Conservation (phyloP, 2,797 vertebrate genomes). For the Phaenicophaeus curvirostris region DNA sequence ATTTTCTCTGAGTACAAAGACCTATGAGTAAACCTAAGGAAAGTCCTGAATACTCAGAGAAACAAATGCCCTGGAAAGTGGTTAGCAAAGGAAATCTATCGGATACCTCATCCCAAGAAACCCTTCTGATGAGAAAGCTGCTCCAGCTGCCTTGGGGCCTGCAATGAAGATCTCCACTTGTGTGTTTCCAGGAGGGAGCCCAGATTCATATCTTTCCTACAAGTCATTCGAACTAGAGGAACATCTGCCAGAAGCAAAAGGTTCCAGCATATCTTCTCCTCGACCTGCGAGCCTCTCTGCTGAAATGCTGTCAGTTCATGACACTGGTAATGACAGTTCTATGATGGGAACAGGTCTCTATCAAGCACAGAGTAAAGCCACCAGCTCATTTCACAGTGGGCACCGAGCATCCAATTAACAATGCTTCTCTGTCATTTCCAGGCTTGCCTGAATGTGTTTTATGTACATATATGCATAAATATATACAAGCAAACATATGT, state of each 20-base stretch:
- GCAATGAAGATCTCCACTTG: neutral
- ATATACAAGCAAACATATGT: neutral
- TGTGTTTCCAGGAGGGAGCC: neutral
- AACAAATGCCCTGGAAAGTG: neutral
- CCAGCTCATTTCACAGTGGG: neutral
- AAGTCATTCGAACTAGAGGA: neutral
- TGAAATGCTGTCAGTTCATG: neutral
- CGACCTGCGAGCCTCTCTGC: neutral
- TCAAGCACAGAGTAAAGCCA: neutral
- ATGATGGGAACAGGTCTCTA: neutral
- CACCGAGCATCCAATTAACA: neutral
- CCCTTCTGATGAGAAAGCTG: neutral
- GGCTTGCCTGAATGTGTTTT: neutral
- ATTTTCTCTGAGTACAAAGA: neutral
- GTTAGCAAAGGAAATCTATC: neutral
- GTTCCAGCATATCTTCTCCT: neutral
- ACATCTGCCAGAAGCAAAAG: neutral
- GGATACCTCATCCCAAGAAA: neutral
- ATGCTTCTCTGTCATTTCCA: neutral
- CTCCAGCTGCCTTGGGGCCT: neutral
- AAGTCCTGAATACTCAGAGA: neutral
- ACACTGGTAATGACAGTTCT: neutral
- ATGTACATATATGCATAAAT: too few species aligned
- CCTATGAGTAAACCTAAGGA: neutral
- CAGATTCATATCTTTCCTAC: accelerated